These are phyloP conservation scores for Saguinus imperator DNA, from an alignment of 2,113 vertebrate genomes.

Conservation along the genomic window DNA sequence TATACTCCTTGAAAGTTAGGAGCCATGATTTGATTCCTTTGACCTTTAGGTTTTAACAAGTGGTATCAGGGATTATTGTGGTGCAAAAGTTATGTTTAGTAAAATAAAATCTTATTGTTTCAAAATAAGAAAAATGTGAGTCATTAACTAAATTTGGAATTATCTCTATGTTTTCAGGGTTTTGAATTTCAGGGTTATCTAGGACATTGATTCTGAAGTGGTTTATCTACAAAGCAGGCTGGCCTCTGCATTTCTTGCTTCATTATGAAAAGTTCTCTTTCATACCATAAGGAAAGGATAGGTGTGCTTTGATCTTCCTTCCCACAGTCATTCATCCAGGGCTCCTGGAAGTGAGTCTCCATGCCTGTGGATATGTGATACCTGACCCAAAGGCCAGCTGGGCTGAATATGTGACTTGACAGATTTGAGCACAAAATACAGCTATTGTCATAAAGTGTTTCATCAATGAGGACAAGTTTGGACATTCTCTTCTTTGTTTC, in stretches of 20 bases:
- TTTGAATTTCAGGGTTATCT: not conserved
- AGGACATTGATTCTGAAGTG: not conserved
- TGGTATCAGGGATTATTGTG: not conserved
- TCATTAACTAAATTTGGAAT: not conserved
- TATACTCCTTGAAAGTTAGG: not conserved
- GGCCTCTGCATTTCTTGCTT: not conserved
- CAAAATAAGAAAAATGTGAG: not conserved
- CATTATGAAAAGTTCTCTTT: not conserved
- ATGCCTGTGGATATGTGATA: not conserved
- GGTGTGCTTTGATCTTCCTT: not conserved
- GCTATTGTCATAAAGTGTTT: not conserved
- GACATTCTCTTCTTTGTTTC: not conserved
- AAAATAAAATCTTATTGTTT: not conserved
- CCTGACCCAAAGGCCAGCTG: not conserved
- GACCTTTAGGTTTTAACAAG: not conserved
- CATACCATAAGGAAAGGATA: not conserved
- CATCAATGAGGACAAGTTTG: not conserved
- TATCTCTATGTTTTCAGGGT: not conserved
- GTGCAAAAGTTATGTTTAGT: not conserved
- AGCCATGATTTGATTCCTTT: not conserved
- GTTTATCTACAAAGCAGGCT: not conserved
- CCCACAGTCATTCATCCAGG: not conserved
- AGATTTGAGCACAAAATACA: not conserved
- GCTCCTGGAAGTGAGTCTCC: not conserved
- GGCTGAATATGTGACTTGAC: not conserved